Conservation (phyloP, 2,797 vertebrate species). For the Premnoplex brunnescens region DNA sequence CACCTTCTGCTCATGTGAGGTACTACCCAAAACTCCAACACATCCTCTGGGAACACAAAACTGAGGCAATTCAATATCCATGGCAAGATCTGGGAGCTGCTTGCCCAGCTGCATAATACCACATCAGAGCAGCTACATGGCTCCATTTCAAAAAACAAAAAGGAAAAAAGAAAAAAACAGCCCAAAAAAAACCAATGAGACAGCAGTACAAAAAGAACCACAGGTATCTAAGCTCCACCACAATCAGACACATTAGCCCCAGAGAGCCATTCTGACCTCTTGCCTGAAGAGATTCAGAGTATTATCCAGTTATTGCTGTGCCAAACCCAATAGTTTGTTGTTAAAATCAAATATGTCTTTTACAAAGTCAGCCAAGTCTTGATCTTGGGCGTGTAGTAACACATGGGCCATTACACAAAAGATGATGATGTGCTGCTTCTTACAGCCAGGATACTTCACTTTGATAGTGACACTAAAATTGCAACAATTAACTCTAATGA, state of each 20-base stretch:
- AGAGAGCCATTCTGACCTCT: neutral
- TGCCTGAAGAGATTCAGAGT: neutral
- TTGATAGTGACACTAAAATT: conserved; percentile 43
- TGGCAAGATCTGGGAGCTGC: neutral
- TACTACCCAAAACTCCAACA: rapidly evolving
- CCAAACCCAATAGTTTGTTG: neutral
- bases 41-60: neutral
- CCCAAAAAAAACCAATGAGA: neutral
- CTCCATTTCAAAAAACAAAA: neutral
- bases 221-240: neutral
- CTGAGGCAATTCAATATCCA: neutral
- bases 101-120: neutral
- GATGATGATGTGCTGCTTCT: neutral
- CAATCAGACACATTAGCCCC: neutral
- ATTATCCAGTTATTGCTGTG: neutral
- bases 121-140: rapidly evolving
- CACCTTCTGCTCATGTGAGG: neutral
- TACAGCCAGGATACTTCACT: neutral
- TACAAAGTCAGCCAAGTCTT: neutral
- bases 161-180: too few species aligned
- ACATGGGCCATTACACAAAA: neutral
- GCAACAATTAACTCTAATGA: conserved; percentile 56
- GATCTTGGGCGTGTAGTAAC: neutral
- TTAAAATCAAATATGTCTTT: neutral
- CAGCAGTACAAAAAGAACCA: neutral